Conservation (phyloP, 2,113 vertebrate genomes). For the Lutjanus erythropterus region DNA sequence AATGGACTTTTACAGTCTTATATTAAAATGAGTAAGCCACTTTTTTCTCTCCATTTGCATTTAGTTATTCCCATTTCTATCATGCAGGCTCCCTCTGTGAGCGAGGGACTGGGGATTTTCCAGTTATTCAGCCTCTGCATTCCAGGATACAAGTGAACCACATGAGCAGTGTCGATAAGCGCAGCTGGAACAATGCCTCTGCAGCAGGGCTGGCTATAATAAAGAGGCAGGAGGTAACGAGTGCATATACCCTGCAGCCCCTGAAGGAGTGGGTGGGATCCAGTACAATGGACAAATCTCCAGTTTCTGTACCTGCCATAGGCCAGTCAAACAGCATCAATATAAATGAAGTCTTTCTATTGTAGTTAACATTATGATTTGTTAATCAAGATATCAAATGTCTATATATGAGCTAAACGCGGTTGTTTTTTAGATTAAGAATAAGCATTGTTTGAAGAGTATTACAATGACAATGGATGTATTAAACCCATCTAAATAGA, state of each 20-base stretch:
- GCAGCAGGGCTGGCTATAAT: conserved; percentile 26
- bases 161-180: conserved; percentile 68
- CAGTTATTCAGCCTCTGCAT: conserved; percentile 68
- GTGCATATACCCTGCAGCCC: conserved; percentile 30
- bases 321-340: not conserved
- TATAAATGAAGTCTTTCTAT: too few species aligned
- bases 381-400: too few species aligned
- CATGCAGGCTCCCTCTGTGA: conserved; percentile 11
- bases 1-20: not conserved
- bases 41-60: not conserved
- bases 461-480: too few species aligned
- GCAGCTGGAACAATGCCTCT: conserved; percentile 61
- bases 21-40: conserved; percentile 1
- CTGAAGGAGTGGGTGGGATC: conserved; percentile 26
- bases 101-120: conserved; percentile 62
- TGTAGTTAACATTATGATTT: too few species aligned
- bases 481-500: too few species aligned
- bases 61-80: conserved; percentile 12
- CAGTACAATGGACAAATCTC: conserved; percentile 28
- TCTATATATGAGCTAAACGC: too few species aligned
- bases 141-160: conserved; percentile 73
- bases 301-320: not conserved
- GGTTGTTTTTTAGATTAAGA: too few species aligned
- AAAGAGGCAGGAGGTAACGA: conserved; percentile 40
- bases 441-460: too few species aligned